Percentiles rank a stretch among this genome's conserved stretches.
Evolutionary conservation across 2,888 invertebrate genomes (phyloP).

Genomic region (Lottia gigantea): DNA sequence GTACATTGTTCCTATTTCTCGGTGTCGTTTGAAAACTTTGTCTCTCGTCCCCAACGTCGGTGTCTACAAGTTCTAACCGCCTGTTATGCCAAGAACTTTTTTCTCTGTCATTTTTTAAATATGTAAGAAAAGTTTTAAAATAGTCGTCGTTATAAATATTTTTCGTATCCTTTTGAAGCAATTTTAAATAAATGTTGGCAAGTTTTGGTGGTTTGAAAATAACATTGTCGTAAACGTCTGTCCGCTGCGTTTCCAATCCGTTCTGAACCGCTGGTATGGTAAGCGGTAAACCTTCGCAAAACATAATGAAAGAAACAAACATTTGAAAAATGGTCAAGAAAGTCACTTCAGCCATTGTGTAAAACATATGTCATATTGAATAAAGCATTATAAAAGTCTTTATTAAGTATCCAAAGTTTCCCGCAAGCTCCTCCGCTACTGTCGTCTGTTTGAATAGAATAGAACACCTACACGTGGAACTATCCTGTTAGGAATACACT

Average conservation of each 20-base stretch:
- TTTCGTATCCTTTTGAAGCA: not conserved
- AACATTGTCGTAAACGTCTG: not conserved
- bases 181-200: slow-evolving; percentile 1
- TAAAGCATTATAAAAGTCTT: not conserved
- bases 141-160: not conserved
- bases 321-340: not conserved
- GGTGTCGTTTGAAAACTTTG: not conserved
- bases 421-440: no score
- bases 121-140: not conserved
- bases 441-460: no score
- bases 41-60: not conserved
- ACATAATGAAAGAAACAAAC: not conserved
- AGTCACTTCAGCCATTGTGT: slow-evolving; percentile 6
- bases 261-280: not conserved
- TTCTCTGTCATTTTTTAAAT: not conserved
- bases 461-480: no score
- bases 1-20: not conserved
- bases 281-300: not conserved
- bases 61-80: no score
- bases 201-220: not conserved
- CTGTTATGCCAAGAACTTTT: no score
- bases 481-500: no score
- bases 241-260: not conserved
- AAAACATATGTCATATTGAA: not conserved
- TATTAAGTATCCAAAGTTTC: not conserved